Conservation (phyloP, 2,113 vertebrate species). For the Gobiocypris rarus region DNA sequence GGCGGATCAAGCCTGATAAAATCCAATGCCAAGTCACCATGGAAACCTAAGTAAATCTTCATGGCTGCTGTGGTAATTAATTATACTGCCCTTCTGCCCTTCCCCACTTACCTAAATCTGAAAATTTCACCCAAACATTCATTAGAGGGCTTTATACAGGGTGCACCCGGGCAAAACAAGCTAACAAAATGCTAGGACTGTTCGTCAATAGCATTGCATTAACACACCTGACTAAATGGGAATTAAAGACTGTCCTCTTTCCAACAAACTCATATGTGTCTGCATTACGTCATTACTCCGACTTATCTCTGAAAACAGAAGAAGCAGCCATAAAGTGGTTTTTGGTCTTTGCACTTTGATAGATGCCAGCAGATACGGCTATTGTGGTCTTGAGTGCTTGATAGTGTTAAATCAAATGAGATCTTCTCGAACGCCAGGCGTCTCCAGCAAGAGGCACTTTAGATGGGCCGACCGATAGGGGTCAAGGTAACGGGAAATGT, state of each 20-base stretch:
- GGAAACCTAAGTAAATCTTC: slow-evolving; percentile 31
- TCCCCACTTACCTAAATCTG: background rate
- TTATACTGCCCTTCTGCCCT: slow-evolving; percentile 34
- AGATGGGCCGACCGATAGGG: slow-evolving; percentile 54
- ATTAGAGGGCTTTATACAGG: background rate
- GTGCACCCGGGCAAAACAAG: background rate
- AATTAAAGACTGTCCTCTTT: background rate
- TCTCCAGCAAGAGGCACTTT: slow-evolving; percentile 51
- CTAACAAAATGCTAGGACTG: background rate
- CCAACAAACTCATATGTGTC: slow-evolving; percentile 2
- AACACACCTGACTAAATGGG: background rate
- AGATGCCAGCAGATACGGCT: slow-evolving; percentile 53
- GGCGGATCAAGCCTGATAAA: slow-evolving; percentile 32
- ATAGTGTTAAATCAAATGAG: slow-evolving; percentile 63
- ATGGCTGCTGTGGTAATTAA: slow-evolving; percentile 42
- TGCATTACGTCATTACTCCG: background rate
- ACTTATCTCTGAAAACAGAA: slow-evolving; percentile 59
- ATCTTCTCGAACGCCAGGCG: slow-evolving; percentile 54
- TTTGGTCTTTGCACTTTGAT: slow-evolving; percentile 55
- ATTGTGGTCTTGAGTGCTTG: slow-evolving; percentile 43
- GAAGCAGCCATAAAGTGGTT: slow-evolving; percentile 53
- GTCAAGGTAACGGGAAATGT: slow-evolving; percentile 46
- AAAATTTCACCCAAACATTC: background rate
- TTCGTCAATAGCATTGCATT: background rate
- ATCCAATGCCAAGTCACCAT: slow-evolving; percentile 49